Evolutionary conservation across 2,888 invertebrate species (phyloP).

Genomic region (Drosophila suboccidentalis): DNA sequence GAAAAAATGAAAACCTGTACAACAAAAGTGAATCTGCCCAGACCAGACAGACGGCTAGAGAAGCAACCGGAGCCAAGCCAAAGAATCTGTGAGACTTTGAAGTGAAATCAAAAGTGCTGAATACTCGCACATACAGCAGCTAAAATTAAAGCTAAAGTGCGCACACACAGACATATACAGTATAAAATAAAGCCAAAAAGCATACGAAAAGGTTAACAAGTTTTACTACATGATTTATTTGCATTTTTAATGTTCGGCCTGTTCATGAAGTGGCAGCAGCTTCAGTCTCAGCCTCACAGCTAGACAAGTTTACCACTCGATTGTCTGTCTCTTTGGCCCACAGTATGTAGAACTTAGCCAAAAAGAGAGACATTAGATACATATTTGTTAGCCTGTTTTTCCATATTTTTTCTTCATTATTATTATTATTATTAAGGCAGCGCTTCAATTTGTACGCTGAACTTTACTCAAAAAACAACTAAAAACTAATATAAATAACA

Average conservation of each 20-base stretch:
- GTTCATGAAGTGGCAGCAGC: slow-evolving; percentile 53
- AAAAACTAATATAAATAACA: slow-evolving; percentile 30
- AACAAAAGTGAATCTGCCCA: slow-evolving; percentile 76
- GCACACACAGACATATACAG: slow-evolving; percentile 23
- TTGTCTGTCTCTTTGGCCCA: slow-evolving; percentile 9
- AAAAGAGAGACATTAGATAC: slow-evolving; percentile 25
- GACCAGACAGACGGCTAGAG: slow-evolving; percentile 15
- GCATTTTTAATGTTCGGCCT: slow-evolving; percentile 75
- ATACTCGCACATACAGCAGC: slow-evolving; percentile 53
- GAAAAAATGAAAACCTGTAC: slow-evolving; percentile 61
- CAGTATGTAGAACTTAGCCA: slow-evolving; percentile 59
- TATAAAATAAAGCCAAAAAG: slow-evolving; percentile 45
- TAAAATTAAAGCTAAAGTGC: slow-evolving; percentile 62
- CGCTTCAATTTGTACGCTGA: slow-evolving; percentile 47
- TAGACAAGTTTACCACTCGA: slow-evolving; percentile 63
- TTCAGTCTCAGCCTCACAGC: slow-evolving; percentile 27
- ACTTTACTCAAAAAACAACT: slow-evolving; percentile 46
- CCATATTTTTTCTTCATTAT: slow-evolving; percentile 35
- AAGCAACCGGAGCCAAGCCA: slow-evolving; percentile 25
- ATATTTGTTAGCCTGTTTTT: slow-evolving; percentile 25
- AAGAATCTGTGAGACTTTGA: slow-evolving; percentile 57
- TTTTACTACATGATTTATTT: slow-evolving; percentile 83
- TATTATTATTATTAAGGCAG: slow-evolving; percentile 28
- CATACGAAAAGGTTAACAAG: slow-evolving; percentile 83
- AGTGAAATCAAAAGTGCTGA: slow-evolving; percentile 79